Percentiles rank a stretch among this genome's conserved stretches.
phyloP scores from a whole-genome alignment of 2,888 invertebrate genomes.

The Macrophya alboannulata region DNA sequence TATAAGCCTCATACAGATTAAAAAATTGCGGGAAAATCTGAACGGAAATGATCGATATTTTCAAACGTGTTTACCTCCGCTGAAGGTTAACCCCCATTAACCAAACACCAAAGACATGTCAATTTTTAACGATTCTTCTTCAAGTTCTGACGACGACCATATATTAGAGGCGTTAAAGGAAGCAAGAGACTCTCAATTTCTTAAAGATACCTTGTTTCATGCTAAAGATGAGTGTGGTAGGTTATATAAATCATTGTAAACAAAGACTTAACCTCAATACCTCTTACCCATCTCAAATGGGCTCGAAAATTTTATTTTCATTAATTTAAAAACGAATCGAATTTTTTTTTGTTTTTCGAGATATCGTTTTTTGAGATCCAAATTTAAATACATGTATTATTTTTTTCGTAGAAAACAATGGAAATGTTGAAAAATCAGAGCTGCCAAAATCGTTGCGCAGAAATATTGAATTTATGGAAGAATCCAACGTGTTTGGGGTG shows the following conservation, averaged over 20 bases:
- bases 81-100: background rate
- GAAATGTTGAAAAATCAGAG: background rate
- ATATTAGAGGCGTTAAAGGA: slow-evolving; percentile 67
- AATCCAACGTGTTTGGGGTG: slow-evolving; percentile 69
- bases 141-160: slow-evolving; percentile 75
- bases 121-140: slow-evolving; percentile 45
- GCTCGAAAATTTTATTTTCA: background rate
- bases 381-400: background rate
- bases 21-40: background rate
- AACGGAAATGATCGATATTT: background rate
- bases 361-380: too few species aligned
- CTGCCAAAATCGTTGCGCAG: slow-evolving; percentile 59
- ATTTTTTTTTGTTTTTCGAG: too few species aligned
- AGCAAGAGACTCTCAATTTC: slow-evolving; percentile 70
- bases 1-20: background rate
- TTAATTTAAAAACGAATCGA: background rate
- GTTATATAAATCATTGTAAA: background rate
- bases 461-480: slow-evolving; percentile 60
- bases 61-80: background rate
- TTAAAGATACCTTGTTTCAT: slow-evolving; percentile 65
- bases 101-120: background rate
- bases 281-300: background rate
- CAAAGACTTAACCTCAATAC: slow-evolving; percentile 11
- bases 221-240: slow-evolving; percentile 4
- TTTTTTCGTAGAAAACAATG: slow-evolving; percentile 5